Base-by-base conservation (phyloP, 2,113 vertebrate species). In the Trogon melanurus region DNA sequence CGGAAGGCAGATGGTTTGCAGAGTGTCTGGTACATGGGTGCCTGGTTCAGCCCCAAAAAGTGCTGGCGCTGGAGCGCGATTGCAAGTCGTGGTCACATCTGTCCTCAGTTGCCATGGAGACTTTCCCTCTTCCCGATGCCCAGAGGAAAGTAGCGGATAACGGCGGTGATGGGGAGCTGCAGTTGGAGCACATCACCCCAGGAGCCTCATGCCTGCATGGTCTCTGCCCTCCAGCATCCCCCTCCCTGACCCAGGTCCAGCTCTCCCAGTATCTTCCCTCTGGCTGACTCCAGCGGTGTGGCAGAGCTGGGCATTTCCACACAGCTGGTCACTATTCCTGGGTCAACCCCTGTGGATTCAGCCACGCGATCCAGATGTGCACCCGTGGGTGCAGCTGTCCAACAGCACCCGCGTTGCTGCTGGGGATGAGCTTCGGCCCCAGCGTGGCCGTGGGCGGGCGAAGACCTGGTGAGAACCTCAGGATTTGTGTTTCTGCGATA, bases 81-180 rank as follows among this genome's bases (percentile, higher is more conserved):
- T n/a, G 7, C 20, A 1, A 57, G 67, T 38, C 19, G 1, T 21
- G 88, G 93, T 87, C 91, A 66, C 81, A 53, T 86, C 94, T 82
- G 94, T 47, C 92, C 92, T 53, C 48, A 2, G 96, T 96, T 96
- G 93, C 96, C 76, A 93, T 96, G 96, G 96, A 93, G 91, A 96
- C 45, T 82, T 82, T 56, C 84, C 74, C 66, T 93, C 79, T 74
- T 91, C 71, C 85, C 13, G 11, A 4, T 85, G 93, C 88, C 94
- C 94, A 16, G 58, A 58, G 79, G 83, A 76, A 88, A 82, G 66
- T 56, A 29, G 67, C 1, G 12, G 73, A 56, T n/a, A 61, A 45
- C 1, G 62, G 53, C 64, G 72, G 67, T 1, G 3, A 11, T 6
- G 1, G 48, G 79, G 74, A 81, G 72, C 48, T n/a, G 69, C 65